Base-by-base conservation (phyloP, 2,113 vertebrate genomes). In the Rhea americana region DNA sequence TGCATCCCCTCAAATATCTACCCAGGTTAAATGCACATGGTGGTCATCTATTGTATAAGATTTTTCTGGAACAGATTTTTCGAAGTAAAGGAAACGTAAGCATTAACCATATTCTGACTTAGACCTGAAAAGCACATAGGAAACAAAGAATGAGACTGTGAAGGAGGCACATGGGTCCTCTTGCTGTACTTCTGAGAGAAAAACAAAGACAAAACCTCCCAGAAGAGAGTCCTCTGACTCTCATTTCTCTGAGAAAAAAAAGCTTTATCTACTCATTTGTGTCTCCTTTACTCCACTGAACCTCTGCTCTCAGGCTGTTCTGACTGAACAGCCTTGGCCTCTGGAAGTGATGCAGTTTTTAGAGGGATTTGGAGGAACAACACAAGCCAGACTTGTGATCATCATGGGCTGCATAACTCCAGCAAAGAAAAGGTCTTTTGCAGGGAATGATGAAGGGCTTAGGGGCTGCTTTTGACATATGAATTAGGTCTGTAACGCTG, bases 221-320 rank as follows among this genome's bases (percentile, higher is more conserved):
- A 2, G 59, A 90, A 35, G 7, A 53, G 21, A 61, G 7, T 17
- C 45, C 12, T 74, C 73, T 76, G 18, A 81, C 3, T 7, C 37
- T 65, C 53, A 14, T 1, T 65, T 82, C 32, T 62, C 28, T 21
- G 1, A 22, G 37, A 59, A 81, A 26, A 26, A 80, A 53, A 62
- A 28, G 2, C 8, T 77, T 74, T 56, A 7, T 7, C 3, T 59
- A 26, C 11, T 59, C 41, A 37, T 5, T 6, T 2, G 1, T 7
- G 15, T 37, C 30, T 59, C 19, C 41, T 9, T 6, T 14, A 16
- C 2, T 71, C 13, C 2, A 1, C 21, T 58, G 28, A 68, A 55
- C 5, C 8, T 91, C n/a, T 58, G 15, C 53, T 65, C 24, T 9
- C 18, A 78, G 39, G 18, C 10, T 39, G 11, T 9, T 89, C 17